Evolutionary conservation across 2,888 invertebrate genomes (phyloP).

Genomic region (Furcula furcula): DNA sequence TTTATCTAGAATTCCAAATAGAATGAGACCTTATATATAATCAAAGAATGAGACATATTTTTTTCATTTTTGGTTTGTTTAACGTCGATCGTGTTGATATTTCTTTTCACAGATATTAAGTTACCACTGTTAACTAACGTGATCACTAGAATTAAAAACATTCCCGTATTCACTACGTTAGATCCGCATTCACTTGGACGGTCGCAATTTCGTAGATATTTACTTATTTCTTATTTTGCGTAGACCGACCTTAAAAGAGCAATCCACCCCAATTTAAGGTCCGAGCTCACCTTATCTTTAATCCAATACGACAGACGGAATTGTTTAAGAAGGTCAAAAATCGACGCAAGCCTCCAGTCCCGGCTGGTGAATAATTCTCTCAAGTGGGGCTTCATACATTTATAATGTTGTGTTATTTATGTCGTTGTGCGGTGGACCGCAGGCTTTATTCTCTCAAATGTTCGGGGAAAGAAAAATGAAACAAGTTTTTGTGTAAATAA

Average conservation of each 20-base stretch:
- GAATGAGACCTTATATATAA: no score
- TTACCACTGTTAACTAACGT: no score
- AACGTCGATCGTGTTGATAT: constrained; percentile 4
- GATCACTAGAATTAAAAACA: no score
- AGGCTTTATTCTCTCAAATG: constrained; percentile 47
- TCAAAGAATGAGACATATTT: no score
- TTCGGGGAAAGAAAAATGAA: constrained; percentile 66
- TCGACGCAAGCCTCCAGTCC: constrained; percentile 10
- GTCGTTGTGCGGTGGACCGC: constrained; percentile 37
- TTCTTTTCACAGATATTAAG: no score
- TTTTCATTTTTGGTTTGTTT: background rate
- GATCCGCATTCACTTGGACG: no score
- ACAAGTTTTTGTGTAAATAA: constrained; percentile 76
- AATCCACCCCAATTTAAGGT: background rate
- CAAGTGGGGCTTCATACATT: constrained; percentile 53
- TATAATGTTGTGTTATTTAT: constrained; percentile 61
- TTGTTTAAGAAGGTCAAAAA: constrained; percentile 26
- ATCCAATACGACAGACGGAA: constrained; percentile 20
- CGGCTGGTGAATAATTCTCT: constrained; percentile 49
- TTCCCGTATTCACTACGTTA: no score
- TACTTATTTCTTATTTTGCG: constrained; percentile 20
- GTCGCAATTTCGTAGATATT: no score
- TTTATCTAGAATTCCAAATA: no score
- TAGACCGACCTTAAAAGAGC: constrained; percentile 5
- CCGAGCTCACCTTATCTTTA: constrained; percentile 5